phyloP scores from a whole-genome alignment of 2,888 invertebrate species.

The Sinodicranocentrus sp. region DNA sequence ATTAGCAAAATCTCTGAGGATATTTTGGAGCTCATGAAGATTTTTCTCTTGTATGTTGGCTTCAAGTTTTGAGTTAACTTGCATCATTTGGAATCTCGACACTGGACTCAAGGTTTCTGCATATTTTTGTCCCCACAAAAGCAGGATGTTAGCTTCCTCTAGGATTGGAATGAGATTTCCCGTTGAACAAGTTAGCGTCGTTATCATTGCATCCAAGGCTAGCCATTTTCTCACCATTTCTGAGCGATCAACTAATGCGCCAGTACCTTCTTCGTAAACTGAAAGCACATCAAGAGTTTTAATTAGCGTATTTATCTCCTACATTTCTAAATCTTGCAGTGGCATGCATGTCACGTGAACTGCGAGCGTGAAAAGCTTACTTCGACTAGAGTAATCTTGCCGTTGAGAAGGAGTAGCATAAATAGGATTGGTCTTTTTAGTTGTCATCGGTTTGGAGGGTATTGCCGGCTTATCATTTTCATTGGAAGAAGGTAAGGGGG shows the following conservation, averaged over 20 bases:
- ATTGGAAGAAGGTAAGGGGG: constrained; percentile 78
- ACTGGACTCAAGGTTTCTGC: constrained; percentile 76
- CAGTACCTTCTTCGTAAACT: constrained; percentile 68
- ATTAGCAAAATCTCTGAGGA: constrained; percentile 76
- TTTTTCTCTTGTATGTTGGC: constrained; percentile 76
- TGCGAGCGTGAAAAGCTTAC: constrained; percentile 48
- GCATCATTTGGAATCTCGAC: constrained; percentile 75
- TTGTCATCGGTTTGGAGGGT: constrained; percentile 83
- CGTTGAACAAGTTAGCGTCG: constrained; percentile 76
- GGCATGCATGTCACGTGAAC: neutral
- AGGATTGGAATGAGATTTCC: constrained; percentile 77
- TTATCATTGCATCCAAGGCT: constrained; percentile 76
- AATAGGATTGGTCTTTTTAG: constrained; percentile 83
- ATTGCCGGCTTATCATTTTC: constrained; percentile 84
- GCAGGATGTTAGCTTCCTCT: constrained; percentile 76
- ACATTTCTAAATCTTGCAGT: neutral
- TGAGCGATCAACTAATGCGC: constrained; percentile 72
- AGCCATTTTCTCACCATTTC: constrained; percentile 77
- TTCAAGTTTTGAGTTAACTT: constrained; percentile 76
- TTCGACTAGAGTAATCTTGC: constrained; percentile 75
- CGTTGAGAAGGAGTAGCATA: constrained; percentile 86
- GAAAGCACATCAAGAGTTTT: too few relatives aligned
- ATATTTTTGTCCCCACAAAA: constrained; percentile 76
- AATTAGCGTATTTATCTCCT: too few relatives aligned
- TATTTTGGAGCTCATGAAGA: constrained; percentile 75